A percentile compares a stretch with the other conserved stretches of the same genome.
phyloP scores from a whole-genome alignment of 2,888 invertebrate species.

The Drosophila subsilvestris region DNA sequence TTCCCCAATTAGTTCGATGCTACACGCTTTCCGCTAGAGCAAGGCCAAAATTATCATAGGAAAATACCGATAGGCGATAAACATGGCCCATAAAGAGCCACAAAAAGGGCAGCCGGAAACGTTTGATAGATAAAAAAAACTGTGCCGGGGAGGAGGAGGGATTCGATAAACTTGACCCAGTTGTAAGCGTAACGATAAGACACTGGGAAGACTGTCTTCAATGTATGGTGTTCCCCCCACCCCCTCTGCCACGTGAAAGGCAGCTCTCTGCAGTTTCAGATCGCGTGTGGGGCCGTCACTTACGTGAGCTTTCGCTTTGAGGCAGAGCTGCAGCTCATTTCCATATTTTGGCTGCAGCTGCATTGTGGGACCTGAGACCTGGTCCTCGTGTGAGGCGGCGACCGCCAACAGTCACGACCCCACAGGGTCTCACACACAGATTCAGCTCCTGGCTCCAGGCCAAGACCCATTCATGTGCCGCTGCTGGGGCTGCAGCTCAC shows the following conservation, averaged over 20 bases:
- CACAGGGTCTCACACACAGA: slow-evolving; percentile 32
- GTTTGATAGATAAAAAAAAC: slow-evolving; percentile 58
- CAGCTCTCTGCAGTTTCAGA: slow-evolving; percentile 2
- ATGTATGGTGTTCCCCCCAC: background rate
- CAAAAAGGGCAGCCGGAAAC: slow-evolving; percentile 17
- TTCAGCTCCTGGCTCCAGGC: slow-evolving; percentile 2
- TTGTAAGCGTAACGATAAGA: slow-evolving; percentile 39
- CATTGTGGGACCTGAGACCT: slow-evolving; percentile 24
- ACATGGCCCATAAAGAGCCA: slow-evolving; percentile 15
- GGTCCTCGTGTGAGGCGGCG: slow-evolving; percentile 76
- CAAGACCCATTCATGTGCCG: slow-evolving; percentile 68
- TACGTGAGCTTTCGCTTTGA: slow-evolving; percentile 65
- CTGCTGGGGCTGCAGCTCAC: slow-evolving; percentile 70
- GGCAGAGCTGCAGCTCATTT: slow-evolving; percentile 60
- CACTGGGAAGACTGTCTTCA: background rate
- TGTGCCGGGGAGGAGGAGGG: slow-evolving; percentile 21
- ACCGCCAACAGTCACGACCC: slow-evolving; percentile 73
- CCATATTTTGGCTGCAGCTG: slow-evolving; percentile 65
- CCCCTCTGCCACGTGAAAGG: background rate
- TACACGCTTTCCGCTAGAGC: slow-evolving; percentile 34
- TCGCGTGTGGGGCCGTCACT: slow-evolving; percentile 48
- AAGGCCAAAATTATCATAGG: slow-evolving; percentile 60
- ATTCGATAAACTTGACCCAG: slow-evolving; percentile 74
- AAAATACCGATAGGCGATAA: slow-evolving; percentile 56
- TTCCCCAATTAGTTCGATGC: slow-evolving; percentile 54